A percentile compares a stretch with the other conserved stretches of the same genome.
Conservation (phyloP, 2,113 vertebrate genomes). For the Aegotheles bennettii region DNA sequence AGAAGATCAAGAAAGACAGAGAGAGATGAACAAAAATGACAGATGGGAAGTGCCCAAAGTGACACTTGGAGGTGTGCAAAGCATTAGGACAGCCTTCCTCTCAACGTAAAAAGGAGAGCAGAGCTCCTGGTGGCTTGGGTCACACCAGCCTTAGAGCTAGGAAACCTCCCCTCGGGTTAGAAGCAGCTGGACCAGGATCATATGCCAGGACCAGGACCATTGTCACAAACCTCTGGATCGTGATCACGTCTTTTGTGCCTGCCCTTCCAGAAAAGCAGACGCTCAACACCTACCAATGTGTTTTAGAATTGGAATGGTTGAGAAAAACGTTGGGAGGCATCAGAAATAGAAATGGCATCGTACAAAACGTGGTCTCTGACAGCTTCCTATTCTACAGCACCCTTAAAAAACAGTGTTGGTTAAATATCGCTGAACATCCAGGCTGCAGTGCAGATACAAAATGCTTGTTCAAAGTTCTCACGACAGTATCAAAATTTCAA, state of each 20-base stretch:
- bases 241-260: neutral
- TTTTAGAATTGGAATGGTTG: neutral
- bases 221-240: neutral
- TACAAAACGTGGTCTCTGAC: constrained; percentile 49
- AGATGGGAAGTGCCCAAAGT: constrained; percentile 75
- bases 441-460: constrained; percentile 39
- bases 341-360: constrained; percentile 20
- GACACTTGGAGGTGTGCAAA: constrained; percentile 84
- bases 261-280: neutral
- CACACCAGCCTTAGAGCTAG: neutral
- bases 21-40: constrained; percentile 89
- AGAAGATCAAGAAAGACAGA: constrained; percentile 94
- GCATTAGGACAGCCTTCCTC: constrained; percentile 30
- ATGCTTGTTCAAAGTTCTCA: constrained; percentile 17
- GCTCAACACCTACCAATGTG: neutral
- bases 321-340: neutral
- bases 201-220: neutral
- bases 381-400: neutral
- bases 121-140: neutral
- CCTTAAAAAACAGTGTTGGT: neutral
- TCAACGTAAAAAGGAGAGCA: neutral
- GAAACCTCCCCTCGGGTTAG: neutral
- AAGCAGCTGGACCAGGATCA: neutral
- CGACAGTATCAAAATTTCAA: constrained; percentile 49
- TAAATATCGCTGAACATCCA: neutral